A percentile compares a stretch with the other conserved stretches of the same genome.
Evolutionary conservation across 2,113 vertebrate genomes (phyloP).

Genomic region (Recurvirostra avosetta): DNA sequence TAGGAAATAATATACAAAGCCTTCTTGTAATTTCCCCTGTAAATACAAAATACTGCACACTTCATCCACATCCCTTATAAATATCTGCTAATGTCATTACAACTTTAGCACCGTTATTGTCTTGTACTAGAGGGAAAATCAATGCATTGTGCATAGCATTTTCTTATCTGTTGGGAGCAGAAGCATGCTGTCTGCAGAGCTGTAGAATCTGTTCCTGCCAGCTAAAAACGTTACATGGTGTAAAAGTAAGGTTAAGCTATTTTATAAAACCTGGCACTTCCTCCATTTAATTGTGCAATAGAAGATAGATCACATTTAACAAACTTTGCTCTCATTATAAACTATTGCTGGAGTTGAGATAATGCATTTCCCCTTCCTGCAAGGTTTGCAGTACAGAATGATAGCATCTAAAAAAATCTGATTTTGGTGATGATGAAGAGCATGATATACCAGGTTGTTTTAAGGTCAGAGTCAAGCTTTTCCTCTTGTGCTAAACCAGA

Average conservation of each 20-base stretch:
- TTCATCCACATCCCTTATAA: not conserved
- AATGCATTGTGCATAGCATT: not conserved
- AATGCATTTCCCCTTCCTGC: not conserved
- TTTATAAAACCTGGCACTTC: not conserved
- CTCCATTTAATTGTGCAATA: not conserved
- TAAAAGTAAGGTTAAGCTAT: not conserved
- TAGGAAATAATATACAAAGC: not conserved
- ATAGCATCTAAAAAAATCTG: not conserved
- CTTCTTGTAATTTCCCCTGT: not conserved
- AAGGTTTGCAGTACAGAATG: not conserved
- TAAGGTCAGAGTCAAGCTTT: not conserved
- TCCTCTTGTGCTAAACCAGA: not conserved
- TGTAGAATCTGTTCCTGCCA: not conserved
- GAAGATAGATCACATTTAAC: not conserved
- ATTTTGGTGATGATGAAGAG: not conserved
- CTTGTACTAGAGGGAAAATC: not conserved
- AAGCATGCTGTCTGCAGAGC: not conserved
- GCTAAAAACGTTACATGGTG: not conserved
- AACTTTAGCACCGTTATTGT: not conserved
- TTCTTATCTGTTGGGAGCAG: slow-evolving; percentile 30
- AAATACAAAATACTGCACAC: not conserved
- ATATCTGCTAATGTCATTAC: not conserved
- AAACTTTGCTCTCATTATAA: not conserved
- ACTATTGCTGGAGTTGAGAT: not conserved
- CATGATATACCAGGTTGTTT: not conserved